Conservation (phyloP, 2,888 invertebrate genomes). For the Plagodis dolabraria region DNA sequence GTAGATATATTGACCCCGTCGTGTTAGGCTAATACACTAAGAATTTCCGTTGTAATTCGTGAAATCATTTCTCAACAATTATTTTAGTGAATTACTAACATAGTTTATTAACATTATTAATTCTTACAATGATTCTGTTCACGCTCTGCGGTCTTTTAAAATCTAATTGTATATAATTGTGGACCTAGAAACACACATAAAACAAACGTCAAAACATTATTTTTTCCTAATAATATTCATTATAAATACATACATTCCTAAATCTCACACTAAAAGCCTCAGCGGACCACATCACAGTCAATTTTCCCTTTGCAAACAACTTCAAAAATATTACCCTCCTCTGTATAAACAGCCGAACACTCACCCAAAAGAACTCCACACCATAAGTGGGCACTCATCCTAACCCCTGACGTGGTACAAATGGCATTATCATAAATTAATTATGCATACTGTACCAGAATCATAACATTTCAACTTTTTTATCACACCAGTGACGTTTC, state of each 20-base stretch:
- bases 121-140: too few species aligned
- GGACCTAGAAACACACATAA: too few species aligned
- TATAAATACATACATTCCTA: neutral
- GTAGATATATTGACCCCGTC: too few species aligned
- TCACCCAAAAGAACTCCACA: slow-evolving; percentile 33
- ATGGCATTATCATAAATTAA: slow-evolving; percentile 64
- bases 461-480: slow-evolving; percentile 51
- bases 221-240: too few species aligned
- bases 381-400: slow-evolving; percentile 54
- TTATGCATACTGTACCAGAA: slow-evolving; percentile 60
- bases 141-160: too few species aligned
- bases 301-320: slow-evolving; percentile 30
- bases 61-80: too few species aligned
- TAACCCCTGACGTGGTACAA: slow-evolving; percentile 47
- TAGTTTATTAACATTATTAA: too few species aligned
- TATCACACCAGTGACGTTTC: slow-evolving; percentile 34
- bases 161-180: too few species aligned
- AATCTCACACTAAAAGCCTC: slow-evolving; percentile 7
- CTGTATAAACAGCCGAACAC: slow-evolving; percentile 32
- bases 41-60: too few species aligned
- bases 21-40: too few species aligned
- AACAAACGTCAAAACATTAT: too few species aligned
- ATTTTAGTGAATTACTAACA: too few species aligned
- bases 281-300: slow-evolving; percentile 9
- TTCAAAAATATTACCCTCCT: slow-evolving; percentile 34